Evolutionary conservation across 23 tunicate genomes (phyloP), one percentile per base, ranked within the genome.

Genomic region (Trididemnum miniatum): DNA sequence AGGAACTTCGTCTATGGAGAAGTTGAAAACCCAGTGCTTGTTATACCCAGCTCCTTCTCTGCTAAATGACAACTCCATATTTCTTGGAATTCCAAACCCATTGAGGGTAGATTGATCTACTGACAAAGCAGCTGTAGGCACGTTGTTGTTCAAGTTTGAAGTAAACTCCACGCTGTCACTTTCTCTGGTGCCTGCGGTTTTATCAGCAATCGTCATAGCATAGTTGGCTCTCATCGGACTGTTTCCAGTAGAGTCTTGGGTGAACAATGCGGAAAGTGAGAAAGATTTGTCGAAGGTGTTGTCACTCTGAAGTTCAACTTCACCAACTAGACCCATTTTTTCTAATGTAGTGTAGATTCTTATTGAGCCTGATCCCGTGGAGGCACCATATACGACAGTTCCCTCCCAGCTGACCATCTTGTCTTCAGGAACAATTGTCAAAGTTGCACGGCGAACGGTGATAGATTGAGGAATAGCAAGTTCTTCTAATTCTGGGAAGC

Each of bases 21-120:
- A 67, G 32, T 67, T 31, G 38, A 67, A 67, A 7, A 5, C 38
- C 38, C 75, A 67, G n/a, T 67, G 75, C 38, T 32, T 31, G 38
- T 67, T 32, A 31, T 30, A 5, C 9, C 20, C 20, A 3, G 5
- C 75, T 3, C 29, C 29, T 3, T n/a, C n/a, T 3, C 28, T n/a
- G 67, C 26, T 62, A 18, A 20, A 22, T 20, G 67, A 22, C 29
- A 24, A 62, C 4, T 3, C 29, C 67, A 20, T 24, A 3, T 22
- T 12, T 20, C 67, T 22, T 18, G 67, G 67, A 24, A 62, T 62
- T 3, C 67, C 67, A n/a, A 12, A 24, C 5, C n/a, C n/a, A 62
- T 62, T 62, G 5, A 62, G 67, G 3, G 15, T 4, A 62, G 26
- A 22, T n/a, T 62, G 67, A 20, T 18, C 3, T 12, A 62, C 67